Percentiles rank a stretch among this genome's conserved stretches.
Evolutionary conservation across 2,888 invertebrate species (phyloP).

Genomic region (Zele albiditarsus): DNA sequence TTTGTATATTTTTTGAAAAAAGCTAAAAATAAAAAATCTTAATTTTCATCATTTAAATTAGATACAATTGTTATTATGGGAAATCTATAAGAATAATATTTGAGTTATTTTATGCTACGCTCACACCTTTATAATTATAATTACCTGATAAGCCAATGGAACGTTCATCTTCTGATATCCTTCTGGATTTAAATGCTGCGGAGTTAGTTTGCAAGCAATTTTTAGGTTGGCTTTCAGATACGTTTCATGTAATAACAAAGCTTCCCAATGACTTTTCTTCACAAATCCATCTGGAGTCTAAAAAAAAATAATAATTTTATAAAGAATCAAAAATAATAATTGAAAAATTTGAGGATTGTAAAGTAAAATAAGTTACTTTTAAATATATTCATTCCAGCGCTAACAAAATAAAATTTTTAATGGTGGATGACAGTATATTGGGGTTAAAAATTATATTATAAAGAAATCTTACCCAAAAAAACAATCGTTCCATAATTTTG

Average conservation of each 20-base stretch:
- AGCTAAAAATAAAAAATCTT: slow-evolving; percentile 46
- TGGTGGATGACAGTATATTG: too few relatives aligned
- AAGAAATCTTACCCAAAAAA: slow-evolving; percentile 44
- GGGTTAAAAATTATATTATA: too few relatives aligned
- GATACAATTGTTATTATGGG: too few relatives aligned
- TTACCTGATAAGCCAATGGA: slow-evolving; percentile 39
- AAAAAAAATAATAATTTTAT: background rate
- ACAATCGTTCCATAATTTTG: slow-evolving; percentile 43
- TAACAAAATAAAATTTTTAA: too few relatives aligned
- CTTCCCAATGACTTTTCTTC: slow-evolving; percentile 38
- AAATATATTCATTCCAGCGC: too few relatives aligned
- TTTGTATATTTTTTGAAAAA: slow-evolving; percentile 44
- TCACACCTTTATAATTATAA: slow-evolving; percentile 10
- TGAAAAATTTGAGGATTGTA: background rate
- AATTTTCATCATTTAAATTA: too few relatives aligned
- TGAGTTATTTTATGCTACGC: too few relatives aligned
- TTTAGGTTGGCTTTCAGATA: slow-evolving; percentile 22
- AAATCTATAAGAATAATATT: too few relatives aligned
- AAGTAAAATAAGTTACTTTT: background rate
- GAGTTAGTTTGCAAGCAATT: slow-evolving; percentile 39
- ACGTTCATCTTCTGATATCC: slow-evolving; percentile 46
- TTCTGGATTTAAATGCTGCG: slow-evolving; percentile 40
- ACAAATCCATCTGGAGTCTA: slow-evolving; percentile 47
- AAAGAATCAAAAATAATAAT: background rate
- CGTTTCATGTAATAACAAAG: slow-evolving; percentile 31